Percentiles rank a stretch among this genome's conserved stretches.
phyloP scores from a whole-genome alignment of 2,797 vertebrate genomes.

The Pelobates cultripes region DNA sequence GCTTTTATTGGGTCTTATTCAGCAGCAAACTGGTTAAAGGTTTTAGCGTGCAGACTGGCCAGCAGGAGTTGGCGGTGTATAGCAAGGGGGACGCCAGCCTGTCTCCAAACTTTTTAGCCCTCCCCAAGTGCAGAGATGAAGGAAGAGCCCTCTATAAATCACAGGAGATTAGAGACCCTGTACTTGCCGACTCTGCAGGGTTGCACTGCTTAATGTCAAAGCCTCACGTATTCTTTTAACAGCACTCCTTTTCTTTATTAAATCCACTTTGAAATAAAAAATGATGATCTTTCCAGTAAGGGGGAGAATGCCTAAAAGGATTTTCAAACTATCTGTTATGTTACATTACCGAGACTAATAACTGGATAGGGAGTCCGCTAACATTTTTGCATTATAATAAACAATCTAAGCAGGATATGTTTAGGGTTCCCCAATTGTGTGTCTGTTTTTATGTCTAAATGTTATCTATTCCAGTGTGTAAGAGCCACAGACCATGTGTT shows the following conservation, averaged over 20 bases:
- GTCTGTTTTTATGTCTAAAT: background rate
- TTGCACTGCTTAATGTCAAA: slow-evolving; percentile 96
- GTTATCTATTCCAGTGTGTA: no score
- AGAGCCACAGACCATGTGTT: no score
- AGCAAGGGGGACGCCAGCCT: slow-evolving; percentile 90
- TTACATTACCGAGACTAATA: slow-evolving; percentile 85
- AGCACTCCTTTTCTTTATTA: slow-evolving; percentile 87
- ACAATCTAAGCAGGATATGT: slow-evolving; percentile 62
- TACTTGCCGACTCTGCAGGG: slow-evolving; percentile 84
- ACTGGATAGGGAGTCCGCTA: slow-evolving; percentile 76
- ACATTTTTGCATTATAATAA: slow-evolving; percentile 75
- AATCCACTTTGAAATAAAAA: slow-evolving; percentile 83
- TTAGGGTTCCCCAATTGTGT: background rate
- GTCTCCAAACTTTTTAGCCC: slow-evolving; percentile 96
- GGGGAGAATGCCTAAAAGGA: slow-evolving; percentile 79
- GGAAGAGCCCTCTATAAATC: slow-evolving; percentile 96
- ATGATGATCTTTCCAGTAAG: slow-evolving; percentile 84
- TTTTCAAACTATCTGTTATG: slow-evolving; percentile 87
- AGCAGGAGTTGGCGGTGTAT: slow-evolving; percentile 79
- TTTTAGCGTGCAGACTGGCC: slow-evolving; percentile 72
- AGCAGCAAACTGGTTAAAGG: slow-evolving; percentile 76
- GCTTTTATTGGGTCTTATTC: slow-evolving; percentile 61
- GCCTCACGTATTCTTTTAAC: slow-evolving; percentile 87
- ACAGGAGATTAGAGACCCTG: slow-evolving; percentile 97
- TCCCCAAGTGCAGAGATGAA: slow-evolving; percentile 84